These are phyloP conservation scores for Heloderma charlesbogerti DNA, from an alignment of 2,113 vertebrate genomes.

Conservation along the genomic window DNA sequence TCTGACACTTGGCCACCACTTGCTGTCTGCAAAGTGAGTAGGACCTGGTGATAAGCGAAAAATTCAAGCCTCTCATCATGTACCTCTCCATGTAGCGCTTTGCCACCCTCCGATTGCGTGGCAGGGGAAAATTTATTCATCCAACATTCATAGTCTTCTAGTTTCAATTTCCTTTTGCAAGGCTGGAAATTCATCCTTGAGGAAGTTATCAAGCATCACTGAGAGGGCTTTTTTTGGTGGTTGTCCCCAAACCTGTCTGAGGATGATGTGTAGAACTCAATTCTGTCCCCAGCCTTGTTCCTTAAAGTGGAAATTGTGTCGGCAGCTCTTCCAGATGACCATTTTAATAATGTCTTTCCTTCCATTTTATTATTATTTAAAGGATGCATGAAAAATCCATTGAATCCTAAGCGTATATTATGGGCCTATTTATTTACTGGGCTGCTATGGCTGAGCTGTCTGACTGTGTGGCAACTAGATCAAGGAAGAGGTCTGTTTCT, in stretches of 20 bases:
- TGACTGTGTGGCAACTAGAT: background rate
- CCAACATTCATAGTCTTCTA: background rate
- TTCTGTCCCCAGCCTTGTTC: background rate
- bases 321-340: background rate
- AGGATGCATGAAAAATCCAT: background rate
- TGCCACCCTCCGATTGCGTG: background rate
- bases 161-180: background rate
- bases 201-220: background rate
- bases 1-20: background rate
- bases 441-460: background rate
- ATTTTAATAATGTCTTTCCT: background rate
- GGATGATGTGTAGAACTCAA: background rate
- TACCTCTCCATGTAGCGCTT: background rate
- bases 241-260: background rate
- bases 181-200: slow-evolving; percentile 15
- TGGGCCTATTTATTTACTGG: background rate
- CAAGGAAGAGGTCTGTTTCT: background rate
- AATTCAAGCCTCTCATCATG: background rate
- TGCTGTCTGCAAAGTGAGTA: background rate
- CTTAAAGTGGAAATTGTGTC: slow-evolving; percentile 2
- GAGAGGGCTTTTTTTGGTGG: background rate
- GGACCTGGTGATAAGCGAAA: background rate
- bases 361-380: background rate
- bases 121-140: background rate
- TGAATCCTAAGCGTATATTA: background rate